phyloP scores from a whole-genome alignment of 1,140 invertebrate genomes.

The Asobara japonica region DNA sequence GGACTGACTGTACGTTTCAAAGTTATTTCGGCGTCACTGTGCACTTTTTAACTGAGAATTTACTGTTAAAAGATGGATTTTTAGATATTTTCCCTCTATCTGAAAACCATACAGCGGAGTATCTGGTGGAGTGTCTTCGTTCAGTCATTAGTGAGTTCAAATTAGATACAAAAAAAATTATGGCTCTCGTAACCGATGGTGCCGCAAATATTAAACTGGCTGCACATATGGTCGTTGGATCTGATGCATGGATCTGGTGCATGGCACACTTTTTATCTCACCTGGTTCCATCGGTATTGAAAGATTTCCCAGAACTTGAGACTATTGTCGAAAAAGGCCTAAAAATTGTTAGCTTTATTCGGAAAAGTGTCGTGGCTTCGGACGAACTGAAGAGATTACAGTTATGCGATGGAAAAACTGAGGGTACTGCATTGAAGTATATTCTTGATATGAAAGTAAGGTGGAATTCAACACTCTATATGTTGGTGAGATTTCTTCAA shows the following conservation, averaged over 20 bases:
- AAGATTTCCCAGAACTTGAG: background rate
- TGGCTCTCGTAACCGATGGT: constrained; percentile 59
- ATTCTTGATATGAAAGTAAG: constrained; percentile 34
- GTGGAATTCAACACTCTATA: constrained; percentile 49
- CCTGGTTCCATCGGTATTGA: background rate
- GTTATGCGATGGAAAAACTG: constrained; percentile 33
- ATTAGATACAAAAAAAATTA: constrained; percentile 53
- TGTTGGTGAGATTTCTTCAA: constrained; percentile 55
- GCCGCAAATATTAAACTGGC: constrained; percentile 58
- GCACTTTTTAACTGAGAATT: constrained; percentile 37
- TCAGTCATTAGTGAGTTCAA: constrained; percentile 53
- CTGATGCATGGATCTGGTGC: constrained; percentile 57
- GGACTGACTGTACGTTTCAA: constrained; percentile 49
- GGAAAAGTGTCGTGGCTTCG: constrained; percentile 25
- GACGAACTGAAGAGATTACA: constrained; percentile 34
- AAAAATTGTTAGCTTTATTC: background rate
- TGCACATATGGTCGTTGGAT: constrained; percentile 54
- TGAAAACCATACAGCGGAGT: constrained; percentile 43
- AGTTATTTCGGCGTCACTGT: constrained; percentile 51
- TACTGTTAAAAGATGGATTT: constrained; percentile 27
- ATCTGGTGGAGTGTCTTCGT: constrained; percentile 43
- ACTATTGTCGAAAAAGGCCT: background rate
- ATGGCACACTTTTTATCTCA: constrained; percentile 58
- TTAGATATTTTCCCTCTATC: constrained; percentile 38
- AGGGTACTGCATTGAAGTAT: constrained; percentile 29